Conservation (phyloP, 2,888 invertebrate species). For the Notodonta dromedarius region DNA sequence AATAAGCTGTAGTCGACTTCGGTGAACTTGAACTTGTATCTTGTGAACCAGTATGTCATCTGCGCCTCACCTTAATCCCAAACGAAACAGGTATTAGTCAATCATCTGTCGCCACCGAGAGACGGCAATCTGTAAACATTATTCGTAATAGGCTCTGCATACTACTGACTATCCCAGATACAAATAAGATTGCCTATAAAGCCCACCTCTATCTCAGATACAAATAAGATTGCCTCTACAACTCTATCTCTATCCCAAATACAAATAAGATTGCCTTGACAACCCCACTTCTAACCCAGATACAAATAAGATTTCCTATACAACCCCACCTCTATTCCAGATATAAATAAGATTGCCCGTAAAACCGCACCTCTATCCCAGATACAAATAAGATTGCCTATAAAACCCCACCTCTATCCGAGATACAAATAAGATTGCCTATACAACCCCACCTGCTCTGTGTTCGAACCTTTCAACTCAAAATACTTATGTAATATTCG, state of each 20-base stretch:
- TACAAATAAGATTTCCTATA: too few relatives aligned
- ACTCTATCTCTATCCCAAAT: not conserved
- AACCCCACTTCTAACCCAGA: too few relatives aligned
- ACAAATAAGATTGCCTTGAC: too few relatives aligned
- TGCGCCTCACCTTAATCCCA: constrained; percentile 83
- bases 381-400: too few relatives aligned
- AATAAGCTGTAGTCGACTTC: constrained; percentile 84
- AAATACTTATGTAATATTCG: too few relatives aligned
- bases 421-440: too few relatives aligned
- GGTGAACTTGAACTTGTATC: constrained; percentile 84
- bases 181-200: constrained; percentile 9
- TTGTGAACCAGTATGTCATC: constrained; percentile 84
- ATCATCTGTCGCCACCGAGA: constrained; percentile 40
- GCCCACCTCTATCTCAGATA: constrained; percentile 4
- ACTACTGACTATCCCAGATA: too few relatives aligned
- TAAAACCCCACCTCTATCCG: not conserved
- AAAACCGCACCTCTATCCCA: constrained; percentile 8
- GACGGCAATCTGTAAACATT: constrained; percentile 66
- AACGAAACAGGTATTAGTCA: constrained; percentile 75
- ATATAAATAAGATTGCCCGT: constrained; percentile 7
- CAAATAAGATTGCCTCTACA: too few relatives aligned
- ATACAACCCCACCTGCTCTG: too few relatives aligned
- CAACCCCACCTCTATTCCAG: too few relatives aligned
- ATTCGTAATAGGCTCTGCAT: constrained; percentile 50
- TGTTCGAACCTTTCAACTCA: too few relatives aligned